Conservation (phyloP, 2,888 invertebrate species). For the Matsumyia berberina region DNA sequence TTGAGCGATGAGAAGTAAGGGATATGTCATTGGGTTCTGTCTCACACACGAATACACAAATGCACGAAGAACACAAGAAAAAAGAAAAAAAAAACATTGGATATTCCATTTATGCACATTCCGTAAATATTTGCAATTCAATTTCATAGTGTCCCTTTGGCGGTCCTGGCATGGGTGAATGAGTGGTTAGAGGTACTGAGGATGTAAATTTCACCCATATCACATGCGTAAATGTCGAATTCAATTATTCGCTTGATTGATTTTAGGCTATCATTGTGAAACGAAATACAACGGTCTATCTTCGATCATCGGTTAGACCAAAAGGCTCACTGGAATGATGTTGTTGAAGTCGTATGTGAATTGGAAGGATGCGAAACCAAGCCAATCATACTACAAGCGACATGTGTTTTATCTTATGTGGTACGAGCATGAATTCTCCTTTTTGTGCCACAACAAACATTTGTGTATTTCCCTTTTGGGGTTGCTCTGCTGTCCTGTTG, state of each 20-base stretch:
- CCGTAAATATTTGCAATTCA: constrained; percentile 64
- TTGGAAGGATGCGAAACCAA: constrained; percentile 1
- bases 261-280: constrained; percentile 48
- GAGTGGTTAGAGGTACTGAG: constrained; percentile 34
- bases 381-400: constrained; percentile 28
- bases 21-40: constrained; percentile 36
- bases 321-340: constrained; percentile 4
- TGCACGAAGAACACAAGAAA: constrained; percentile 7
- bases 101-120: constrained; percentile 61
- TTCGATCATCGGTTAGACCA: constrained; percentile 25
- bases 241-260: constrained; percentile 62
- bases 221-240: constrained; percentile 46
- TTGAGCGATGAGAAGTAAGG: constrained; percentile 10
- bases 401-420: constrained; percentile 33
- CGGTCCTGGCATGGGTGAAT: constrained; percentile 31
- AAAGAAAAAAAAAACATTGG: constrained; percentile 26
- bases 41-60: constrained; percentile 20
- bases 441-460: constrained; percentile 32
- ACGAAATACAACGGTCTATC: constrained; percentile 15
- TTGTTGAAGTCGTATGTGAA: constrained; percentile 24
- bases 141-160: constrained; percentile 59
- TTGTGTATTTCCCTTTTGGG: constrained; percentile 20
- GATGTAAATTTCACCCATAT: constrained; percentile 50
- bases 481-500: constrained; percentile 16
- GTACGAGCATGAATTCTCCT: background rate